Percentiles rank a stretch among this genome's conserved stretches.
Conservation (phyloP, 2,113 vertebrate species). For the Heterochromis multidens region DNA sequence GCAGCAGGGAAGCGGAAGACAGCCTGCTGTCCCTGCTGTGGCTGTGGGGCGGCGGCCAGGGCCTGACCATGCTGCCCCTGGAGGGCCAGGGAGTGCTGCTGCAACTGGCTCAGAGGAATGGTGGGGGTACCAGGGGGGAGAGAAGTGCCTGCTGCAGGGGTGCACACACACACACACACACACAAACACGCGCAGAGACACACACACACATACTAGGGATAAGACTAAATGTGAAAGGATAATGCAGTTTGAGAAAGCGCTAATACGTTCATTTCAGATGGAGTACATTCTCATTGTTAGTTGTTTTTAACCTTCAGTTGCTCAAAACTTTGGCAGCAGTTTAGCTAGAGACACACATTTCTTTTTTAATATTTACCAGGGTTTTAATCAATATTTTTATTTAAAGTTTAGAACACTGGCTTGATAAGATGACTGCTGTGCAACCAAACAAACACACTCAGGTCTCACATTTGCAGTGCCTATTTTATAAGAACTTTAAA, state of each 20-base stretch:
- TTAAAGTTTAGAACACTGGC: background rate
- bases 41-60: constrained; percentile 56
- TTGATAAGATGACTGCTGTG: background rate
- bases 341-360: background rate
- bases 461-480: background rate
- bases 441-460: background rate
- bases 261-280: background rate
- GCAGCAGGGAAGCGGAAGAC: constrained; percentile 79
- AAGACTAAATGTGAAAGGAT: background rate
- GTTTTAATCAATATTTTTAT: background rate
- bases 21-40: constrained; percentile 79
- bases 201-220: background rate
- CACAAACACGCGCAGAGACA: background rate
- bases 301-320: background rate
- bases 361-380: background rate
- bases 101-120: constrained; percentile 81
- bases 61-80: constrained; percentile 72
- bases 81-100: constrained; percentile 78
- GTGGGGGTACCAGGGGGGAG: constrained; percentile 78
- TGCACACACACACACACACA: background rate
- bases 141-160: constrained; percentile 74
- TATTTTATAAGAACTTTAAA: background rate
- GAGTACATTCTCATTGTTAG: background rate
- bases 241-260: background rate
- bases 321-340: background rate